Evolutionary conservation across 2,888 invertebrate genomes (phyloP).

Genomic region (Graphium colonna): DNA sequence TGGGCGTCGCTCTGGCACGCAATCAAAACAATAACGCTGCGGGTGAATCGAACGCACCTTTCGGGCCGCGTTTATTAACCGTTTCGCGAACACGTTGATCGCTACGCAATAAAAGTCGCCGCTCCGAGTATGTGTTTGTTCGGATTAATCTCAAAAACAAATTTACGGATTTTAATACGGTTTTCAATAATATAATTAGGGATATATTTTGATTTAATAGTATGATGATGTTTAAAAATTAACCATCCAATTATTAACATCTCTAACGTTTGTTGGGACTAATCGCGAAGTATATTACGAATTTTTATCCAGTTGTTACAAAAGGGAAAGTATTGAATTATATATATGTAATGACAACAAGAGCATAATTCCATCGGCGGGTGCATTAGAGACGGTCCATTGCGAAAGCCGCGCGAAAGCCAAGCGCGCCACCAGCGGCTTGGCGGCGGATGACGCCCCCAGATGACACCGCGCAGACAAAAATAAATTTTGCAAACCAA

Average conservation of each 20-base stretch:
- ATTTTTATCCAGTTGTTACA: too few relatives aligned
- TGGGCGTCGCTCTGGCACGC: slow-evolving; percentile 25
- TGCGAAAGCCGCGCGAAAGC: slow-evolving; percentile 62
- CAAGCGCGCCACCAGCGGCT: slow-evolving; percentile 42
- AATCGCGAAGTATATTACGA: too few relatives aligned
- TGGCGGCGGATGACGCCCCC: slow-evolving; percentile 63
- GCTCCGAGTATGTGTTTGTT: too few relatives aligned
- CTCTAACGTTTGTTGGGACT: too few relatives aligned
- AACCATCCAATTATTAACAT: too few relatives aligned
- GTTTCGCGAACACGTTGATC: slow-evolving; percentile 41
- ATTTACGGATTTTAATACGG: too few relatives aligned
- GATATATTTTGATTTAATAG: too few relatives aligned
- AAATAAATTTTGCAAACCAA: slow-evolving; percentile 75
- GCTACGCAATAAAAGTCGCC: too few relatives aligned
- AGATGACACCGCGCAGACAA: slow-evolving; percentile 66
- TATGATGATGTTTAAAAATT: too few relatives aligned
- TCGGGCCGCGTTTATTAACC: slow-evolving; percentile 28
- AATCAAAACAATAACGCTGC: slow-evolving; percentile 28
- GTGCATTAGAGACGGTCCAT: slow-evolving; percentile 39
- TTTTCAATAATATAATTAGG: too few relatives aligned
- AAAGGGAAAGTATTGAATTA: too few relatives aligned
- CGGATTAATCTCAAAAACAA: too few relatives aligned
- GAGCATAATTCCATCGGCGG: slow-evolving; percentile 51
- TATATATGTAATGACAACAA: slow-evolving; percentile 21
- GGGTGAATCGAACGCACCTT: slow-evolving; percentile 24